These are phyloP conservation scores for Adelges cooleyi DNA, from an alignment of 1,140 invertebrate genomes.

Conservation along the genomic window DNA sequence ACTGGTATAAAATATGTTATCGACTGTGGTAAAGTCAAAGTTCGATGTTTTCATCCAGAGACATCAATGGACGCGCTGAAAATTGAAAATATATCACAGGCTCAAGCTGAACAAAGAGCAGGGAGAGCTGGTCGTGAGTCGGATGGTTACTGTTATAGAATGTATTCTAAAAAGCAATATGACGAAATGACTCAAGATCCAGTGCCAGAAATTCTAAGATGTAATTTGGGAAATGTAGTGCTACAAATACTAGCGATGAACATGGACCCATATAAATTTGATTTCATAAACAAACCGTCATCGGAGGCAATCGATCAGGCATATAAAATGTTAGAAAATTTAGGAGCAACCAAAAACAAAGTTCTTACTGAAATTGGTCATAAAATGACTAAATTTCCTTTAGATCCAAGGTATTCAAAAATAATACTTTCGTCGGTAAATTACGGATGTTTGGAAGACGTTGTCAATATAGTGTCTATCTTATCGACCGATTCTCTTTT, in stretches of 20 bases:
- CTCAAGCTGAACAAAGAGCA: slow-evolving; percentile 82
- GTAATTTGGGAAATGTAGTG: slow-evolving; percentile 60
- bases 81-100: slow-evolving; percentile 74
- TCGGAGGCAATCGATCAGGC: slow-evolving; percentile 48
- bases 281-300: slow-evolving; percentile 80
- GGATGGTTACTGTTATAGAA: slow-evolving; percentile 70
- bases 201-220: slow-evolving; percentile 76
- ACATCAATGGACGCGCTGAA: slow-evolving; percentile 76
- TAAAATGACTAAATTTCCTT: slow-evolving; percentile 79
- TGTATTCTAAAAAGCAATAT: slow-evolving; percentile 63
- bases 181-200: slow-evolving; percentile 55
- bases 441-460: slow-evolving; percentile 76
- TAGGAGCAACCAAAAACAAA: slow-evolving; percentile 57
- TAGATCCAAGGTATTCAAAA: slow-evolving; percentile 83
- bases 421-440: slow-evolving; percentile 64
- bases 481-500: slow-evolving; percentile 57
- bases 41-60: slow-evolving; percentile 59
- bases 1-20: slow-evolving; percentile 86
- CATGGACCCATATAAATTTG: slow-evolving; percentile 69
- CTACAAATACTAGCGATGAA: slow-evolving; percentile 76
- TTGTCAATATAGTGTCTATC: slow-evolving; percentile 54
- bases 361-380: slow-evolving; percentile 65
- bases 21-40: slow-evolving; percentile 88
- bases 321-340: slow-evolving; percentile 54
- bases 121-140: slow-evolving; percentile 81